Evolutionary conservation across 2,113 vertebrate species (phyloP), one percentile per base, ranked within the genome.

Genomic region (Triplophysa dalaica): DNA sequence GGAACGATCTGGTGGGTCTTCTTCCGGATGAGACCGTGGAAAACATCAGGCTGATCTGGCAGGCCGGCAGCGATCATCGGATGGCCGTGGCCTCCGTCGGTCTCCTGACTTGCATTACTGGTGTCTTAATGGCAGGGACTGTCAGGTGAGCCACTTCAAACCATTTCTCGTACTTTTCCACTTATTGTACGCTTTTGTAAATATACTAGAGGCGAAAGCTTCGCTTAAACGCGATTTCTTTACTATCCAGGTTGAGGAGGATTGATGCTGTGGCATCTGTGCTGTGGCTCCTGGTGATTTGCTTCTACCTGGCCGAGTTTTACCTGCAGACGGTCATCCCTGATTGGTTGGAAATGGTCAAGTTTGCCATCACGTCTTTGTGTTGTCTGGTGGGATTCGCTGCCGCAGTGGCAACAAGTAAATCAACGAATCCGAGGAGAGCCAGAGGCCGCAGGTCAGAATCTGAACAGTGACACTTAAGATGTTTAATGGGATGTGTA

Each of bases 391-490:
- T 97, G 88, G 95, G 95, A 88, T 94, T 98, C 84, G 94, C 94
- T 0, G 96, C 96, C 8, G 95, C 97, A 0, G 92, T 96, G 88
- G 95, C 96, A 78, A 98, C 95, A 0, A 92, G 88, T 89, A 98
- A 96, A 80, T 84, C 95, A 0, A 88, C 87, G 3, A 92, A 93
- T 90, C 92, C 89, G 4, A 91, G 95, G 91, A 95, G 95, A 94
- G 84, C 80, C 90, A 94, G 94, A 91, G 94, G 95, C 88, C 95
- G 94, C 97, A 99, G 98, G 97, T 99, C 95, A 99, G 98, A 98
- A 92, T 91, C 92, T 87, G 90, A 94, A 89, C 92, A 93, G 88
- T 97, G 93, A 95, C 89, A 76, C 92, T 91, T 91, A 48, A 73
- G 56, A 21, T 90, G 89, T 90, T 89, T 90, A 83, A 85, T 63